These are phyloP conservation scores for Microctonus hyperodae DNA, from an alignment of 2,888 invertebrate species.

Conservation along the genomic window DNA sequence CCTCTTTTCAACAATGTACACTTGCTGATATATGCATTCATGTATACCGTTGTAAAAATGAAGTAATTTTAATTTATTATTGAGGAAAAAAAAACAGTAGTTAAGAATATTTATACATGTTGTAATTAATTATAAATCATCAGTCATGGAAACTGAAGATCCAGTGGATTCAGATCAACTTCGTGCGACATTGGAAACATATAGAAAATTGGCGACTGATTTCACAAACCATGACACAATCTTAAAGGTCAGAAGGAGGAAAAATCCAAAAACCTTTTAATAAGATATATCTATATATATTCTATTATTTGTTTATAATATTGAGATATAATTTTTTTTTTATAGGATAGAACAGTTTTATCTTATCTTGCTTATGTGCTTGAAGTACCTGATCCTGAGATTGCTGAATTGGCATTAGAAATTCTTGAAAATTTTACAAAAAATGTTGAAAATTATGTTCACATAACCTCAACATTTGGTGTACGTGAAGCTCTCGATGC, in stretches of 20 bases:
- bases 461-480: slow-evolving; percentile 61
- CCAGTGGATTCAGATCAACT: slow-evolving; percentile 55
- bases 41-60: background rate
- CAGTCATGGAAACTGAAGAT: slow-evolving; percentile 51
- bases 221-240: slow-evolving; percentile 60
- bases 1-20: background rate
- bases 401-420: slow-evolving; percentile 54
- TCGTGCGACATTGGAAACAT: slow-evolving; percentile 55
- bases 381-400: slow-evolving; percentile 55
- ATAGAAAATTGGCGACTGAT: slow-evolving; percentile 59
- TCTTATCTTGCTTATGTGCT: slow-evolving; percentile 59
- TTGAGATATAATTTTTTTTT: background rate
- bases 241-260: slow-evolving; percentile 56
- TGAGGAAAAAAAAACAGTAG: background rate
- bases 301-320: background rate
- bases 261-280: background rate
- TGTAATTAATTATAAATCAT: background rate
- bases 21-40: background rate
- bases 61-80: background rate
- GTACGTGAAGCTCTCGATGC: slow-evolving; percentile 59
- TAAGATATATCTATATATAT: background rate
- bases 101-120: background rate
- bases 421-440: slow-evolving; percentile 58
- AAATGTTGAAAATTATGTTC: slow-evolving; percentile 60
- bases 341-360: slow-evolving; percentile 61